These are phyloP conservation scores for Glaucidium brasilianum DNA, from an alignment of 2,113 vertebrate species.

Conservation along the genomic window DNA sequence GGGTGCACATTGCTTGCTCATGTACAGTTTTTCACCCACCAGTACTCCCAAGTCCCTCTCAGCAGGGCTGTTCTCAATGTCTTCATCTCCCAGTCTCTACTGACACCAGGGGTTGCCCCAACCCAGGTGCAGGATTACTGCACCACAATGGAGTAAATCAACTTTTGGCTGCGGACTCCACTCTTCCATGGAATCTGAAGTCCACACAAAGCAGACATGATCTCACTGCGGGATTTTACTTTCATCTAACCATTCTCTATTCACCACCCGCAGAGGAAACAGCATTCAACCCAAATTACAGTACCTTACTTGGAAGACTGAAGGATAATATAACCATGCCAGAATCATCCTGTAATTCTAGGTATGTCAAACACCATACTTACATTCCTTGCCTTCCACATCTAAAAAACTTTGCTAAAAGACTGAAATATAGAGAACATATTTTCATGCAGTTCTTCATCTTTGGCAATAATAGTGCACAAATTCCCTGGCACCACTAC, in stretches of 20 bases:
- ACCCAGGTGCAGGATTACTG: not conserved
- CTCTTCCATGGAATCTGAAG: not conserved
- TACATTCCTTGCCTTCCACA: not conserved
- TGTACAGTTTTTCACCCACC: not conserved
- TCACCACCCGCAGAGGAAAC: not conserved
- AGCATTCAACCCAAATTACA: not conserved
- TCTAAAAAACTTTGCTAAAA: not conserved
- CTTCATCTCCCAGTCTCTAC: not conserved
- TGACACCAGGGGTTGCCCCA: not conserved
- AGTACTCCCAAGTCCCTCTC: not conserved
- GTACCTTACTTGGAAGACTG: not conserved
- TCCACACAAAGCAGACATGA: constrained; percentile 40
- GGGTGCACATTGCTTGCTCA: not conserved
- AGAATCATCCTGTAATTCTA: not conserved
- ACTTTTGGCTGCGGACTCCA: not conserved
- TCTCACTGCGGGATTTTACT: constrained; percentile 33
- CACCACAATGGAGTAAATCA: not conserved
- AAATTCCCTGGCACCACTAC: constrained; percentile 33
- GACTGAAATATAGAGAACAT: constrained; percentile 5
- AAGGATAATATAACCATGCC: not conserved
- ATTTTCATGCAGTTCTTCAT: constrained; percentile 16
- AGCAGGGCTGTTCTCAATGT: not conserved
- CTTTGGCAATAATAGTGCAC: not conserved
- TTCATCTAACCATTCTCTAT: not conserved
- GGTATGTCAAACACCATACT: not conserved